Base-by-base conservation (phyloP, 2,113 vertebrate genomes). In the Syngnathus scovelli region DNA sequence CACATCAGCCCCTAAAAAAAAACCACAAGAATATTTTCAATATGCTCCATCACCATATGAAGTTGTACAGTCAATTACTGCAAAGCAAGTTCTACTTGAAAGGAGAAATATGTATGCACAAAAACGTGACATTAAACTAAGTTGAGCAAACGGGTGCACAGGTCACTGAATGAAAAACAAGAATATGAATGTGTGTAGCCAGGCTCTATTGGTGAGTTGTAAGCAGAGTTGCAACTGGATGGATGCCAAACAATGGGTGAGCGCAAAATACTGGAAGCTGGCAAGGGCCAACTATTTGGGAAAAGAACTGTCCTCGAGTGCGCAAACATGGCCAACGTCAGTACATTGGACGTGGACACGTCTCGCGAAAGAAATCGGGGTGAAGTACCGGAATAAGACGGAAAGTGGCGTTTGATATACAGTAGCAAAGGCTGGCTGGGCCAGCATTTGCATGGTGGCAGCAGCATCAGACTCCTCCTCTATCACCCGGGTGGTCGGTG, bases 1-100 rank as follows among this genome's bases (percentile, higher is more conserved):
- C 71, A 79, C 83, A 73, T 94, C 93, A 39, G 83, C 63, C 62
- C 92, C 94, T 95, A 82, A 64, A 68, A 60, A 74, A 23, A 43
- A 43, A 43, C 9, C 41, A 43, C 2, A 11, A 2, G 73, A 0
- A 46, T 21, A 61, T 61, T 64, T 68, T 79, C 37, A 70, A 13
- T n/a, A 64, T 10, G 49, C 7, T 21, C 8, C 19, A 51, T 3
- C 49, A 8, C 11, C 38, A 62, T 46, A 36, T 60, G 23, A 76
- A 44, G 27, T 43, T 60, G 15, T 21, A 43, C 33, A 15, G 12
- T 9, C 6, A 5, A 4, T 23, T 27, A 36, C 5, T 33, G 23
- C 5, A 58, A 58, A 33, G 8, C 36, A 63, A 7, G 13, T 61
- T 70, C 43, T 2, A 13, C 16, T 59, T 19, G 2, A 59, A 5